Percentiles rank a stretch among this genome's conserved stretches.
These are phyloP conservation scores for Heliocidaris erythrogramma DNA, from an alignment of 35 echinoderm and acorn worm species.

Conservation along the genomic window DNA sequence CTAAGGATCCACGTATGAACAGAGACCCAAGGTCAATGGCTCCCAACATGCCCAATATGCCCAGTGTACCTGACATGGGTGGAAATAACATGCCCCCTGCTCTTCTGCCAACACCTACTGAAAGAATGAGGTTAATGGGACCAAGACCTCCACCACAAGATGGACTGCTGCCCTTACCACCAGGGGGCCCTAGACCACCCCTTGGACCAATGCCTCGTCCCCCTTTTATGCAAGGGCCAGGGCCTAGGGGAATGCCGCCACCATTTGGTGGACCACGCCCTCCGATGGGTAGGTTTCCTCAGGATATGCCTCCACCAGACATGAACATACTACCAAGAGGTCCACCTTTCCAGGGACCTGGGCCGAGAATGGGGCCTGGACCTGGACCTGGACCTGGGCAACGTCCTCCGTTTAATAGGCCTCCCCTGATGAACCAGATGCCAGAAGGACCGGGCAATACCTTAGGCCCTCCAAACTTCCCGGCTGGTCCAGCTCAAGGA, in stretches of 20 bases:
- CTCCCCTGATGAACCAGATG: conserved; percentile 39
- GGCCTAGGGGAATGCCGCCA: conserved; percentile 40
- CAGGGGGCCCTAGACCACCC: conserved; percentile 28
- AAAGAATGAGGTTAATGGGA: background rate
- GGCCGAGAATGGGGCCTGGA: conserved; percentile 27
- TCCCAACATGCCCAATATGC: background rate
- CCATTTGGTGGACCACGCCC: conserved; percentile 9
- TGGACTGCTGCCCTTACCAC: conserved; percentile 34
- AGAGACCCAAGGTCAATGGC: conserved; percentile 58
- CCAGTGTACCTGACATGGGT: background rate
- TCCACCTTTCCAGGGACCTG: conserved; percentile 53
- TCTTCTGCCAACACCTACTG: conserved; percentile 51
- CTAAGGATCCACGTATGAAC: conserved; percentile 26
- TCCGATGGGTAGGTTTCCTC: background rate
- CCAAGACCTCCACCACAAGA: conserved; percentile 31
- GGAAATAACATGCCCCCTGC: background rate
- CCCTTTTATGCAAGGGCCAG: conserved; percentile 30
- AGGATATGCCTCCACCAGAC: conserved; percentile 21
- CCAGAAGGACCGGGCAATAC: background rate
- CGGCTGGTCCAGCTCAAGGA: conserved; percentile 12
- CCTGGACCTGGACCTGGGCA: conserved; percentile 5
- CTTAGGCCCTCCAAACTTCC: conserved; percentile 34
- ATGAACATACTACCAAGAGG: conserved; percentile 22
- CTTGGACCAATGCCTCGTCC: conserved; percentile 33
- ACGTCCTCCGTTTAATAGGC: conserved; percentile 43